phyloP scores from a whole-genome alignment of 23 tunicate genomes.

The Trididemnum nubilum region DNA sequence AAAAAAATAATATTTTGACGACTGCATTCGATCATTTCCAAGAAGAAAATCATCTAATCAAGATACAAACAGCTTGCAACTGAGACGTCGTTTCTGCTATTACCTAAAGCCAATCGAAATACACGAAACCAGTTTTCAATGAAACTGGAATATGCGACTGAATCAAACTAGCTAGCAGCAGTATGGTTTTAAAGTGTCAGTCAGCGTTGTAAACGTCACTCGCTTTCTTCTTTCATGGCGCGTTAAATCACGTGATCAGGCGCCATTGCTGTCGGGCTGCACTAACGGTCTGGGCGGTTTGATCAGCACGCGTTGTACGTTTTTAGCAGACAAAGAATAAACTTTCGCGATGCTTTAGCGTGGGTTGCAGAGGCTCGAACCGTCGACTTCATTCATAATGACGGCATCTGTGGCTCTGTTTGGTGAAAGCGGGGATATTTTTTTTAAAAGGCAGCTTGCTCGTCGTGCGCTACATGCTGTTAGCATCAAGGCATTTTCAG shows the following conservation, averaged over 20 bases:
- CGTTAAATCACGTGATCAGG: conserved; percentile 53
- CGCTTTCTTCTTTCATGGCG: conserved; percentile 34
- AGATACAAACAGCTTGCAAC: too few species aligned
- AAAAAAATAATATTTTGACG: too few species aligned
- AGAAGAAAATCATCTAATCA: too few species aligned
- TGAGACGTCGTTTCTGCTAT: too few species aligned
- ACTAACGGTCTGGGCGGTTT: conserved; percentile 2
- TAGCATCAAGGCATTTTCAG: too few species aligned
- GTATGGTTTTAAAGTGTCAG: too few species aligned
- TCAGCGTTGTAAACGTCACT: conserved; percentile 11
- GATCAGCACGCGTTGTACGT: conserved; percentile 7
- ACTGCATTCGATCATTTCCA: too few species aligned
- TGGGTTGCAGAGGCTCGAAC: conserved; percentile 27
- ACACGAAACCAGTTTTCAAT: too few species aligned
- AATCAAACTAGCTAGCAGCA: too few species aligned
- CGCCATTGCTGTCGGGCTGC: conserved; percentile 47
- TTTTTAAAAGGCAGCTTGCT: neutral
- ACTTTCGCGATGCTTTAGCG: conserved; percentile 6
- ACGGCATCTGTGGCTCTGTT: neutral
- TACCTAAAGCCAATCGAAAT: too few species aligned
- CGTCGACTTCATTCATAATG: neutral
- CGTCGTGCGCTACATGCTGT: neutral
- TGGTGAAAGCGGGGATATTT: conserved; percentile 20
- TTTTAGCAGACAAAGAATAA: conserved; percentile 47
- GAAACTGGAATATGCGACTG: too few species aligned